Percentiles rank a stretch among this genome's conserved stretches.
These are phyloP conservation scores for Enoplosus armatus DNA, from an alignment of 2,797 vertebrate genomes.

Conservation along the genomic window DNA sequence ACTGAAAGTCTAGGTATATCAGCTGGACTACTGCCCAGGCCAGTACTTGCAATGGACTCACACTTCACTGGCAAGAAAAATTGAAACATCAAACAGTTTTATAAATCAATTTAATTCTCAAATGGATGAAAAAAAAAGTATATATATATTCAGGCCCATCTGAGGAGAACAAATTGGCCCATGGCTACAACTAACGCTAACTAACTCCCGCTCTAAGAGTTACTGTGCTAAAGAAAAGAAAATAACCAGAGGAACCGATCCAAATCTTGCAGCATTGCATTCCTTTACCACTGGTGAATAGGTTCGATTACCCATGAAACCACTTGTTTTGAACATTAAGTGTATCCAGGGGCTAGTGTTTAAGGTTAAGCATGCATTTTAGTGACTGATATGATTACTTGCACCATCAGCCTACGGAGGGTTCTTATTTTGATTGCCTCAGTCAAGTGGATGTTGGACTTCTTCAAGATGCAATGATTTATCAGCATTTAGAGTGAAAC, in stretches of 20 bases:
- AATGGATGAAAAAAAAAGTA: not conserved
- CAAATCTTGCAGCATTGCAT: not conserved
- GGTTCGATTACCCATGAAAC: slow-evolving; percentile 12
- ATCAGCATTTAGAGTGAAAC: slow-evolving; percentile 42
- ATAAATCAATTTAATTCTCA: slow-evolving; percentile 8
- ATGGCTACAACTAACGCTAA: too few relatives aligned
- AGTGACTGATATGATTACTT: slow-evolving; percentile 25
- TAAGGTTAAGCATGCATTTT: slow-evolving; percentile 30
- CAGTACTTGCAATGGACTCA: not conserved
- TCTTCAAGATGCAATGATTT: slow-evolving; percentile 30
- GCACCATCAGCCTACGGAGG: slow-evolving; percentile 29
- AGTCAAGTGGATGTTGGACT: slow-evolving; percentile 19
- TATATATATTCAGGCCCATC: not conserved
- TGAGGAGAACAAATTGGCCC: not conserved
- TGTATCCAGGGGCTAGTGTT: not conserved
- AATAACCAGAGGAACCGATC: not conserved
- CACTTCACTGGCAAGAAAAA: not conserved
- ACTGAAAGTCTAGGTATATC: not conserved
- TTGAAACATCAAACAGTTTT: not conserved
- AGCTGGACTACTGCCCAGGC: not conserved
- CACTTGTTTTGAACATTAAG: slow-evolving; percentile 7
- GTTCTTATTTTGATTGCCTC: slow-evolving; percentile 38
- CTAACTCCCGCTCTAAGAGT: not conserved
- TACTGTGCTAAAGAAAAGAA: not conserved
- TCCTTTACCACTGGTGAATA: not conserved